Evolutionary conservation across 1,140 invertebrate genomes (phyloP).

Genomic region (Ridgeia piscesae): DNA sequence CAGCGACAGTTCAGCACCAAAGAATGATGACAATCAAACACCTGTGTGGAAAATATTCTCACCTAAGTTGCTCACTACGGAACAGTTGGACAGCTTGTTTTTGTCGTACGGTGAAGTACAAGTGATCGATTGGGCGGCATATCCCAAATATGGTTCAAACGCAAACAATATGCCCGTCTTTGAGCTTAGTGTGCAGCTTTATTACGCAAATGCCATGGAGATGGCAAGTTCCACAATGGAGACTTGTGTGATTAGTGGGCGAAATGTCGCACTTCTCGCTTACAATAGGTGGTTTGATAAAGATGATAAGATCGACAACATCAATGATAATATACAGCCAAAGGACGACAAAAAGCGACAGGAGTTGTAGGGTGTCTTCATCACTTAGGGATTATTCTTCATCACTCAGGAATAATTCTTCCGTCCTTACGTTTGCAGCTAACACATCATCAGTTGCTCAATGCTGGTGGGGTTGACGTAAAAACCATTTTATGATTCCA

Average conservation of each 20-base stretch:
- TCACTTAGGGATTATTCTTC: background rate
- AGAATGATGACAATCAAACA: conserved; percentile 31
- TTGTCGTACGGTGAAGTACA: conserved; percentile 53
- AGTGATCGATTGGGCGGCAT: conserved; percentile 65
- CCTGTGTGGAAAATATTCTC: conserved; percentile 66
- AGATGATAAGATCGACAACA: conserved; percentile 35
- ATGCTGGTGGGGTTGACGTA: background rate
- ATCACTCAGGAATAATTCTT: background rate
- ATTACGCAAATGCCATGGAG: conserved; percentile 71
- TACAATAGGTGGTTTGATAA: conserved; percentile 54
- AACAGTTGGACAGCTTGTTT: conserved; percentile 62
- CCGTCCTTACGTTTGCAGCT: background rate
- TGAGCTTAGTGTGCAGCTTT: conserved; percentile 63
- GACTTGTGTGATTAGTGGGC: conserved; percentile 69
- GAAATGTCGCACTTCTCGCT: conserved; percentile 68
- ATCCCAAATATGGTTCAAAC: conserved; percentile 64
- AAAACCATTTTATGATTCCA: background rate
- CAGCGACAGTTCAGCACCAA: background rate
- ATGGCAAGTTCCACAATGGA: conserved; percentile 73
- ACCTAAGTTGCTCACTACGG: conserved; percentile 53
- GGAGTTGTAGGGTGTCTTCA: background rate
- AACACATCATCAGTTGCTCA: background rate
- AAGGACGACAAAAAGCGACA: background rate
- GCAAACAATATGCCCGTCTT: conserved; percentile 60
- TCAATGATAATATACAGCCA: background rate